Evolutionary conservation across 2,888 invertebrate genomes (phyloP).

Genomic region (Perithous albicinctus): DNA sequence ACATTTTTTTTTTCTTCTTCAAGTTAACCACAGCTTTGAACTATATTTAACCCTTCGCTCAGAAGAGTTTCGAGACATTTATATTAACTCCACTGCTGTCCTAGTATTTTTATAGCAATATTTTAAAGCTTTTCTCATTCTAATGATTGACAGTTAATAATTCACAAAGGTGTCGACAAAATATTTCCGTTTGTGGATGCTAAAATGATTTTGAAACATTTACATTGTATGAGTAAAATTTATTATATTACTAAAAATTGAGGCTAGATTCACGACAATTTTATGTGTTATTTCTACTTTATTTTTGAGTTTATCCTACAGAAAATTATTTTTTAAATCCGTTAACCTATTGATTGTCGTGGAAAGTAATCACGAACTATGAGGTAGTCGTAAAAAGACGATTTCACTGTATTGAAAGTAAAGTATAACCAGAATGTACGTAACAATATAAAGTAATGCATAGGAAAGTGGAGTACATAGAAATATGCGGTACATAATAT

Average conservation of each 20-base stretch:
- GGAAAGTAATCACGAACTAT: background rate
- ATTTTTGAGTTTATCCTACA: background rate
- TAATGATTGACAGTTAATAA: background rate
- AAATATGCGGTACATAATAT: conserved; percentile 31
- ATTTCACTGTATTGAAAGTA: background rate
- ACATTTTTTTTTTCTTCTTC: conserved; percentile 25
- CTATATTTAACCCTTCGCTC: conserved; percentile 12
- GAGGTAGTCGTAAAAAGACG: background rate
- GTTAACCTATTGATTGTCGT: background rate
- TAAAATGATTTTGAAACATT: background rate
- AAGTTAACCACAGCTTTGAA: conserved; percentile 19
- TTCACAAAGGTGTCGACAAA: background rate
- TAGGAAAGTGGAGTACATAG: background rate
- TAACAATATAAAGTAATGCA: background rate
- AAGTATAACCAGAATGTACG: background rate
- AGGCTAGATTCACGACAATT: background rate
- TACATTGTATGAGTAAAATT: background rate
- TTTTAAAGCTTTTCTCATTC: conserved; percentile 8
- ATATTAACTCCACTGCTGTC: conserved; percentile 19
- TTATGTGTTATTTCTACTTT: background rate
- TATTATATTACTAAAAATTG: background rate
- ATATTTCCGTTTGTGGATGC: background rate
- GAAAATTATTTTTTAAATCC: background rate
- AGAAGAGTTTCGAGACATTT: conserved; percentile 22
- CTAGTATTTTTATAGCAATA: conserved; percentile 9